Evolutionary conservation across 2,888 invertebrate species (phyloP).

Genomic region (Drosophila merina): DNA sequence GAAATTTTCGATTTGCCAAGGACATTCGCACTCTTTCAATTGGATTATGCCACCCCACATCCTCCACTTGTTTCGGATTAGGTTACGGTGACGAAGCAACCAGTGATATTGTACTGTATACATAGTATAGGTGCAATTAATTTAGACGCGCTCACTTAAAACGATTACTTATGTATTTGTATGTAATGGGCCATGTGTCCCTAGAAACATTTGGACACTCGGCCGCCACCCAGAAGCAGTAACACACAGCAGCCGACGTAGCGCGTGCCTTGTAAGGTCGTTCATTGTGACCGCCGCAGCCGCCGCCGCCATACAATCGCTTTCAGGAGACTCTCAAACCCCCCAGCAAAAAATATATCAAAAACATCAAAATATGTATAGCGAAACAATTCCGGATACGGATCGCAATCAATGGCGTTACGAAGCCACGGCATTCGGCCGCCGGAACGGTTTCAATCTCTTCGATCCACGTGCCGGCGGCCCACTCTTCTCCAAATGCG

Average conservation of each 20-base stretch:
- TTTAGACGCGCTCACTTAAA: slow-evolving; percentile 82
- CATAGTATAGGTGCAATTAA: slow-evolving; percentile 84
- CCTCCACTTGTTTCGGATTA: slow-evolving; percentile 75
- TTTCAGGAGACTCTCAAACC: slow-evolving; percentile 76
- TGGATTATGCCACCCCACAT: slow-evolving; percentile 38
- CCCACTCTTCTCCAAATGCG: slow-evolving; percentile 69
- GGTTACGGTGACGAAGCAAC: slow-evolving; percentile 83
- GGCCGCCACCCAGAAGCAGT: slow-evolving; percentile 2
- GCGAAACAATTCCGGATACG: slow-evolving; percentile 30
- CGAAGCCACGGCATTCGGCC: slow-evolving; percentile 60
- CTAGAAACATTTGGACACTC: slow-evolving; percentile 24
- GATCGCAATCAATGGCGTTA: slow-evolving; percentile 73
- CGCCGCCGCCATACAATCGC: slow-evolving; percentile 54
- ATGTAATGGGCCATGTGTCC: slow-evolving; percentile 20
- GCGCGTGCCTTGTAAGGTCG: slow-evolving; percentile 77
- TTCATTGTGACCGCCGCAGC: slow-evolving; percentile 61
- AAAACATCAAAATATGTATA: slow-evolving; percentile 23
- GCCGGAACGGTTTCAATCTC: slow-evolving; percentile 50
- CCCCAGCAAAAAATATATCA: neutral
- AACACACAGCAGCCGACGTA: slow-evolving; percentile 35
- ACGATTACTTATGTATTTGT: slow-evolving; percentile 49
- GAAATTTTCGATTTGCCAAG: slow-evolving; percentile 52
- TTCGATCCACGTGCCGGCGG: slow-evolving; percentile 50
- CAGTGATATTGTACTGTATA: slow-evolving; percentile 85
- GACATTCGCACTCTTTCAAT: slow-evolving; percentile 60